Evolutionary conservation across 1,140 invertebrate genomes (phyloP).

Genomic region (Drosophila simulans): DNA sequence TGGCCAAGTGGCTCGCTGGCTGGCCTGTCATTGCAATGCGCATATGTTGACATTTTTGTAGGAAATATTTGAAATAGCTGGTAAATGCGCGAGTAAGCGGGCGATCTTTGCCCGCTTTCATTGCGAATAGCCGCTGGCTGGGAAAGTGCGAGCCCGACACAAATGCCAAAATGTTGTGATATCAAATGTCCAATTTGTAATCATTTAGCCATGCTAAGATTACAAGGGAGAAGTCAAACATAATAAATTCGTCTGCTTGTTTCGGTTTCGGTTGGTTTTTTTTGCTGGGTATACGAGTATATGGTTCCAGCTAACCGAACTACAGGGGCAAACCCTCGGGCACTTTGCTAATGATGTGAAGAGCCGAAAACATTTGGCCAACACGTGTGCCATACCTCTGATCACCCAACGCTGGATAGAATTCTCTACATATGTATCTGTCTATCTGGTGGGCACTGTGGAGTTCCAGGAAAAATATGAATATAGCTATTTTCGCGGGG

Average conservation of each 20-base stretch:
- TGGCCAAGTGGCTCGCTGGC: conserved; percentile 25
- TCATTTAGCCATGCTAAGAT: conserved; percentile 63
- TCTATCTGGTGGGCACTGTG: background rate
- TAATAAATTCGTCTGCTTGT: conserved; percentile 31
- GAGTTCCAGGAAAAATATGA: conserved; percentile 30
- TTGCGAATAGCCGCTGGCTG: conserved; percentile 40
- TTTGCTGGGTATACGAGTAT: conserved; percentile 2
- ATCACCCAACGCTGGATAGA: background rate
- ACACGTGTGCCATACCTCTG: conserved; percentile 36
- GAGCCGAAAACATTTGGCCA: conserved; percentile 52
- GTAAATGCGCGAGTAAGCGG: conserved; percentile 59
- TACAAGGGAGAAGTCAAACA: conserved; percentile 30
- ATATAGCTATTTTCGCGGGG: conserved; percentile 14
- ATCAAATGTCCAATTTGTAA: conserved; percentile 76
- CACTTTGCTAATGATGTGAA: conserved; percentile 52
- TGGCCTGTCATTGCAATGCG: conserved; percentile 69
- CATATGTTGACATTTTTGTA: conserved; percentile 76
- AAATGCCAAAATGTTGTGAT: conserved; percentile 65
- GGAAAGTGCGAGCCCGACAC: conserved; percentile 57
- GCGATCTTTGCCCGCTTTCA: conserved; percentile 38
- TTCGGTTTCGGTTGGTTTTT: conserved; percentile 14
- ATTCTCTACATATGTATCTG: conserved; percentile 7
- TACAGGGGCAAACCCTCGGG: conserved; percentile 50
- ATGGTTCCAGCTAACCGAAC: conserved; percentile 29
- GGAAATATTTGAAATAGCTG: conserved; percentile 74